Base-by-base conservation (phyloP, 2,888 invertebrate genomes). In the Oxyteleia sp. region DNA sequence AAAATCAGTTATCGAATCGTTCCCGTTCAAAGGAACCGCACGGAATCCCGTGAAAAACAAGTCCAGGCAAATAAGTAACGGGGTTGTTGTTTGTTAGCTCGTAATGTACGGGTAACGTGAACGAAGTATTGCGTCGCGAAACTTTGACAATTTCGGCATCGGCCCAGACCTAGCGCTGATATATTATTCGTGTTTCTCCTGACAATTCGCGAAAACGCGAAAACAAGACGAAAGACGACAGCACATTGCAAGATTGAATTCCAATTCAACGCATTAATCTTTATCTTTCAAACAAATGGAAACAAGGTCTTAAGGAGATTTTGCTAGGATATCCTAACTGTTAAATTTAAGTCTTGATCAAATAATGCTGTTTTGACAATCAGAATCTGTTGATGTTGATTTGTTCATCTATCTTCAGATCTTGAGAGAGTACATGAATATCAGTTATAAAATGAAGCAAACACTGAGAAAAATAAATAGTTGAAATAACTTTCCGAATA, bases 61-160 rank as follows among this genome's bases (percentile, higher is more conserved):
- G 63, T 57, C 16, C 10, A 29, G 11, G 53, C 29, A 68, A 78
- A 78, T 66, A 66, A 80, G 59, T 49, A 66, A 80, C 55, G 20
- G 47, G 35, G 63, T 61, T 49, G 72, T 66, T 81, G 80, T 74
- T 83, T 74, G 74, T 68, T 74, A 55, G 61, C 38, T 45, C 49
- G 61, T 55, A 74, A 61, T 61, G 32, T 55, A 61, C 61, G 72
- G 18, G 47, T 53, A 71, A 76, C 57, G 45, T 5, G 49, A 11
- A 15, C 20, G 23, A 64, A 76, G 72, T 71, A 64, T 53, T 66
- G 47, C 51, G 68, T 45, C 66, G 64, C 63, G 23, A 87, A 90
- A 89, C 87, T 88, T 90, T 88, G 84, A 89, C 88, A 88, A 89
- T 90, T 89, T 87, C 82, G 83, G 84, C 78, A 87, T 89, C 78